Evolutionary conservation across 2,113 vertebrate genomes (phyloP), one percentile per base, ranked within the genome.

Genomic region (Progne subis): DNA sequence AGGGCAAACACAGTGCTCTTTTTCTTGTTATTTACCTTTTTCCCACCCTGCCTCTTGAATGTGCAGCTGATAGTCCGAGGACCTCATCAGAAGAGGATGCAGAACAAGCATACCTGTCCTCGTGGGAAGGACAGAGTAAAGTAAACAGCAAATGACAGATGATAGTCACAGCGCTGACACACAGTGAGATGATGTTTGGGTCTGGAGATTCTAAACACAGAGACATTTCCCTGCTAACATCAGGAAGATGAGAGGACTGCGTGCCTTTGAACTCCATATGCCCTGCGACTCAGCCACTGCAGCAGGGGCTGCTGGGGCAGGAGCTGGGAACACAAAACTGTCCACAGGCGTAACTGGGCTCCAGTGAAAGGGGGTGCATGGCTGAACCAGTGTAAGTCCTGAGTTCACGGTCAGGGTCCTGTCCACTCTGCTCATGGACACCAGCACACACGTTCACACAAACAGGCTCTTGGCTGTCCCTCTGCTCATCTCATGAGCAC

Each of bases 261-360:
- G 18, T 17, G 17, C 12, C 49, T 60, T 72, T 20, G 59, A 70
- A 10, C 43, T 60, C 46, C 20, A 2, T 0, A 1, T 12, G 39
- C 46, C 55, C 60, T 11, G 32, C n/a, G 20, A 56, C 44, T 43
- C 85, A 64, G 53, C 11, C 57, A 11, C 32, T 17, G 61, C 57
- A 64, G 60, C 29, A 21, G 43, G 1, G 29, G 23, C 18, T 14
- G 55, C 68, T 44, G 46, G 57, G 76, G 86, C 31, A 26, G 37
- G 13, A 63, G 67, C 68, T 20, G 44, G 43, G 44, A 50, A 29
- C n/a, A 28, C 60, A 46, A 21, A 26, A 6, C 14, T 9, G 11
- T 3, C 50, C 74, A 3, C 21, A 60, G 34, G 5, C 9, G 47
- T 11, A 9, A 18, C 0, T 0, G 37, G 39, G 39, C 31, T 64